These are phyloP conservation scores for Notospermus geniculatus DNA, from an alignment of 1,140 invertebrate genomes.

Conservation along the genomic window DNA sequence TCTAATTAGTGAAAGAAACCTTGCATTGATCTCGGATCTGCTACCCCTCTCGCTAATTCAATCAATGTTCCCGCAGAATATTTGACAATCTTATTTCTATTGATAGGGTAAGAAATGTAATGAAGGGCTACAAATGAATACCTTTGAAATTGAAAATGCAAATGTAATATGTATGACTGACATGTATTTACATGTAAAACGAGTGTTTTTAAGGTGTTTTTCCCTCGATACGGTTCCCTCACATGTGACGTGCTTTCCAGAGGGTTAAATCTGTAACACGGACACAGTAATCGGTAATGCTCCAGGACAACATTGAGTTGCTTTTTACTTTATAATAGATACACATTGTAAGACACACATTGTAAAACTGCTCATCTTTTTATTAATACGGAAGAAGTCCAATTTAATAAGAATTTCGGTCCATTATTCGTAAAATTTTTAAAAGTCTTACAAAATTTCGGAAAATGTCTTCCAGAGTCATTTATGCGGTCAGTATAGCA, in stretches of 20 bases:
- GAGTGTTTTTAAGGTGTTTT: background rate
- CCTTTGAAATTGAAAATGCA: slow-evolving; percentile 1
- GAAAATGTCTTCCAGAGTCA: too few relatives aligned
- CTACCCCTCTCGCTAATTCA: background rate
- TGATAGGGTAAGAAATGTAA: background rate
- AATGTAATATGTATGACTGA: background rate
- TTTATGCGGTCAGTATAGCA: too few relatives aligned
- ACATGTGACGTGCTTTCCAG: background rate
- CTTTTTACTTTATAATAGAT: background rate
- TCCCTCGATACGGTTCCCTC: background rate
- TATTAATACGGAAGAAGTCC: background rate
- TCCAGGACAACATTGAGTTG: background rate
- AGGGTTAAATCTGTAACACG: background rate
- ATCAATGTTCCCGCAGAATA: background rate
- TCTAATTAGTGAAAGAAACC: background rate
- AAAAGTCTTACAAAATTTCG: too few relatives aligned
- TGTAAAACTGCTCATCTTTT: background rate
- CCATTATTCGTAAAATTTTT: too few relatives aligned
- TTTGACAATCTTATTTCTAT: background rate
- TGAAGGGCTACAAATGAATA: background rate
- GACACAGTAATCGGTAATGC: background rate
- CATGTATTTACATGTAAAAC: background rate
- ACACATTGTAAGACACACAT: too few relatives aligned
- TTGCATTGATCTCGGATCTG: background rate
- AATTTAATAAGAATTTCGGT: background rate